Evolutionary conservation across 1,140 invertebrate species (phyloP).

Genomic region (Cotesia glomerata): DNA sequence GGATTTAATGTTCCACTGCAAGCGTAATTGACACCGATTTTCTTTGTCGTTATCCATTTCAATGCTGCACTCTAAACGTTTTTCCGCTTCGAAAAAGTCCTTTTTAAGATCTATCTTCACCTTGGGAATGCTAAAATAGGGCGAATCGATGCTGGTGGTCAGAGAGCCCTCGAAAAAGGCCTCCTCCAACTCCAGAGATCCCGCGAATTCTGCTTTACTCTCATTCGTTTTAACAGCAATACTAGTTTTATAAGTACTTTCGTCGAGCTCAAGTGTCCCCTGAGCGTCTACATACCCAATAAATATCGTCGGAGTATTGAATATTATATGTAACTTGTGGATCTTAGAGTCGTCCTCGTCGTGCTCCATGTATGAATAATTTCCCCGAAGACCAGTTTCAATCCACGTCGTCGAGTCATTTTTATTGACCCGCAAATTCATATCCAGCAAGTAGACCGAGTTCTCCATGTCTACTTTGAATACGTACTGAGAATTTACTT

Average conservation of each 20-base stretch:
- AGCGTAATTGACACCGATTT: slow-evolving; percentile 58
- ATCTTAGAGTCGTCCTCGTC: slow-evolving; percentile 57
- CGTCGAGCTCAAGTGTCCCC: slow-evolving; percentile 62
- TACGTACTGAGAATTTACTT: slow-evolving; percentile 68
- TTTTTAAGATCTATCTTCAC: slow-evolving; percentile 70
- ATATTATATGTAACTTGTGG: slow-evolving; percentile 59
- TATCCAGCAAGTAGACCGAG: slow-evolving; percentile 63
- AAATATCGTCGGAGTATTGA: slow-evolving; percentile 65
- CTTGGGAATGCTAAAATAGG: slow-evolving; percentile 68
- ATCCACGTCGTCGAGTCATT: slow-evolving; percentile 62
- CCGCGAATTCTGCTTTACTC: slow-evolving; percentile 57
- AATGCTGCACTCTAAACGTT: slow-evolving; percentile 59
- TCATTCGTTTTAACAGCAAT: slow-evolving; percentile 59
- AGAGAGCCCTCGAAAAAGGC: slow-evolving; percentile 68
- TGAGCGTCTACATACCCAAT: slow-evolving; percentile 60
- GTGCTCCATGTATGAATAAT: slow-evolving; percentile 61
- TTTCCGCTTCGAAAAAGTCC: slow-evolving; percentile 70
- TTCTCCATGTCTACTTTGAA: slow-evolving; percentile 67
- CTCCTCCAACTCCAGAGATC: slow-evolving; percentile 66
- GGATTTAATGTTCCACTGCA: slow-evolving; percentile 62
- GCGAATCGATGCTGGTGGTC: slow-evolving; percentile 66
- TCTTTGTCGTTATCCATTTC: slow-evolving; percentile 35
- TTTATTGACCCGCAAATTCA: slow-evolving; percentile 58
- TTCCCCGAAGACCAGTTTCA: slow-evolving; percentile 59
- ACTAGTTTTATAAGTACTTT: slow-evolving; percentile 62